Base-by-base conservation (phyloP, 2,797 vertebrate species). In the Lacerta agilis region DNA sequence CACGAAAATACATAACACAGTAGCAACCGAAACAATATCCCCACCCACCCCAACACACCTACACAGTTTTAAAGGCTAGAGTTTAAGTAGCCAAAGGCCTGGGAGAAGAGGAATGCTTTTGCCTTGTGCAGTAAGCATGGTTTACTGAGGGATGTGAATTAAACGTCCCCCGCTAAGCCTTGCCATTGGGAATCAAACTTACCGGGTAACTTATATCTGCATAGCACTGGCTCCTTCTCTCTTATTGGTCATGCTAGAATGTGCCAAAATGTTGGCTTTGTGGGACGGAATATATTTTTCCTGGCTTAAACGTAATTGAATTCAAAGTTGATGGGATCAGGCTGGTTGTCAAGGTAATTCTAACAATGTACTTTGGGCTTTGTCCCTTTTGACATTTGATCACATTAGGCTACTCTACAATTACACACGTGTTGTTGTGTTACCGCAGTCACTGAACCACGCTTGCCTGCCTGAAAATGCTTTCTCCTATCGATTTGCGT, bases 311-410 rank as follows among this genome's bases (percentile, higher is more conserved):
- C 81, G 61, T 79, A 84, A 89, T 2, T 66, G 3, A 1, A 36
- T 88, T 93, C n/a, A 77, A 90, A 88, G 38, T 71, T 71, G 85
- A 94, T 94, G 83, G 38, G 72, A 88, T 91, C 89, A 86, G 43
- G 67, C 76, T 2, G 0, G 73, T 82, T 1, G 1, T 87, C 79
- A 88, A 8, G 87, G 82, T 41, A 25, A 84, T 81, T 82, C 41
- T 89, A 83, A 23, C 77, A 84, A 78, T 83, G 87, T 88, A n/a
- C 27, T 71, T 38, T 77, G 25, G 0, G 49, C 67, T 92, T 49
- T 13, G 23, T 92, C 88, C 64, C 27, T 86, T 61, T 92, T 83
- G 36, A 75, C 20, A 79, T 91, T 92, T 93, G 77, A 92, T 92
- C 82, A 36, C 43, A 89, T 85, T 23, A 33, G 33, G 33, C 33